These are phyloP conservation scores for Acrobeloides nanus DNA, from an alignment of 2,888 invertebrate species.

Conservation along the genomic window DNA sequence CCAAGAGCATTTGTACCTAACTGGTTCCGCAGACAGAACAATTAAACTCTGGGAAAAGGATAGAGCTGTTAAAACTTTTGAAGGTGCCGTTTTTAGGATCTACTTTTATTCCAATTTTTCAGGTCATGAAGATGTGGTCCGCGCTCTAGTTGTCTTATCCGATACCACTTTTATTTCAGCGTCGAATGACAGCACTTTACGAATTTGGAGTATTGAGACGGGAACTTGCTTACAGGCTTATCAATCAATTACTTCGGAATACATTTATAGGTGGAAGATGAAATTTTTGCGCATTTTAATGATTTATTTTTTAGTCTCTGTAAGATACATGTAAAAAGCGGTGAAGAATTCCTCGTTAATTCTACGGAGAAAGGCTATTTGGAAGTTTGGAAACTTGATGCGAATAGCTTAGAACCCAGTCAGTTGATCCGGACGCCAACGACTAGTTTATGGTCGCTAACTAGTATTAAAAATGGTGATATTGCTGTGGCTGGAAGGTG, in stretches of 20 bases:
- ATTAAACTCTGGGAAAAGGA: slow-evolving; percentile 77
- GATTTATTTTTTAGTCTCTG: slow-evolving; percentile 9
- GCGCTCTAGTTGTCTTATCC: slow-evolving; percentile 69
- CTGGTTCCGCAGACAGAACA: slow-evolving; percentile 85
- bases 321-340: background rate
- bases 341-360: slow-evolving; percentile 25
- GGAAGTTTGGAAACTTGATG: slow-evolving; percentile 31
- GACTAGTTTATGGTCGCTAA: slow-evolving; percentile 80
- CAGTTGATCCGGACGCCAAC: slow-evolving; percentile 67
- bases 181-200: slow-evolving; percentile 81
- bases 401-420: slow-evolving; percentile 2
- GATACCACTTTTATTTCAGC: slow-evolving; percentile 75
- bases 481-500: slow-evolving; percentile 72
- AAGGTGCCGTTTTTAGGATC: slow-evolving; percentile 7
- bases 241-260: slow-evolving; percentile 30
- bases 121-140: slow-evolving; percentile 87
- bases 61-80: slow-evolving; percentile 58
- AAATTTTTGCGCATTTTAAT: background rate
- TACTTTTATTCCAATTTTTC: slow-evolving; percentile 17
- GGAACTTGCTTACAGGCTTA: slow-evolving; percentile 60
- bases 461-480: slow-evolving; percentile 75
- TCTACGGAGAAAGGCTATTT: slow-evolving; percentile 42
- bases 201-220: slow-evolving; percentile 70
- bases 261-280: slow-evolving; percentile 34
- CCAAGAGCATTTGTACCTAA: slow-evolving; percentile 61